Percentiles rank a stretch among this genome's conserved stretches.
phyloP scores from a whole-genome alignment of 1,140 invertebrate genomes.

The Tyrophagus putrescentiae region DNA sequence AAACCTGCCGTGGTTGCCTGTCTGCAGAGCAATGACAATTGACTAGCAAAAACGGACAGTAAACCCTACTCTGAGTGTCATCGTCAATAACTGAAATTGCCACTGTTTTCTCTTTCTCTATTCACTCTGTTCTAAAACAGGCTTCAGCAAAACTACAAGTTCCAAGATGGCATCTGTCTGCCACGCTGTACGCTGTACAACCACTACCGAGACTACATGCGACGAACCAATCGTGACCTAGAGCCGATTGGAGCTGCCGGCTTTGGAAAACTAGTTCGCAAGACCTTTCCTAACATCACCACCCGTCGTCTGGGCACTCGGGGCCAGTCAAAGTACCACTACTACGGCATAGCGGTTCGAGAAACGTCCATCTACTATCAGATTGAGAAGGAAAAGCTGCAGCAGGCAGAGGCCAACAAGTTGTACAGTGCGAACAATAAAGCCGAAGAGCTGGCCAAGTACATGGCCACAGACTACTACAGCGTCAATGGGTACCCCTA shows the following conservation, averaged over 20 bases:
- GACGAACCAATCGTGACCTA: slow-evolving; percentile 32
- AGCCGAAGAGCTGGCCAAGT: too few relatives aligned
- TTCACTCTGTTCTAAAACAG: slow-evolving; percentile 26
- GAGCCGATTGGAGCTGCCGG: slow-evolving; percentile 44
- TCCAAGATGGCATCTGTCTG: slow-evolving; percentile 43
- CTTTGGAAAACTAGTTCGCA: slow-evolving; percentile 45
- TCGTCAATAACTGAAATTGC: not conserved
- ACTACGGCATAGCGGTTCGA: slow-evolving; percentile 19
- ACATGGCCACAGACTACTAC: too few relatives aligned
- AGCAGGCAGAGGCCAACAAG: too few relatives aligned
- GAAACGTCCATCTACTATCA: slow-evolving; percentile 16
- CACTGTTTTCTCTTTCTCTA: not conserved
- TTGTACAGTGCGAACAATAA: too few relatives aligned
- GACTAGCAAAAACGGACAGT: not conserved
- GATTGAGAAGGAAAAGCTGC: too few relatives aligned
- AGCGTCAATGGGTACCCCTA: too few relatives aligned
- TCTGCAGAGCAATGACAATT: too few relatives aligned
- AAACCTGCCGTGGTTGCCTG: too few relatives aligned
- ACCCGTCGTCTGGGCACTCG: slow-evolving; percentile 41
- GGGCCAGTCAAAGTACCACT: slow-evolving; percentile 40
- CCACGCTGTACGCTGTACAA: slow-evolving; percentile 41
- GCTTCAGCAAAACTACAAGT: slow-evolving; percentile 44
- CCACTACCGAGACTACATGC: slow-evolving; percentile 43
- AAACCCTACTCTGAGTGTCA: not conserved
- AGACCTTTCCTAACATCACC: slow-evolving; percentile 42